These are phyloP conservation scores for Sitobion miscanthi DNA, from an alignment of 1,140 invertebrate species.

Conservation along the genomic window DNA sequence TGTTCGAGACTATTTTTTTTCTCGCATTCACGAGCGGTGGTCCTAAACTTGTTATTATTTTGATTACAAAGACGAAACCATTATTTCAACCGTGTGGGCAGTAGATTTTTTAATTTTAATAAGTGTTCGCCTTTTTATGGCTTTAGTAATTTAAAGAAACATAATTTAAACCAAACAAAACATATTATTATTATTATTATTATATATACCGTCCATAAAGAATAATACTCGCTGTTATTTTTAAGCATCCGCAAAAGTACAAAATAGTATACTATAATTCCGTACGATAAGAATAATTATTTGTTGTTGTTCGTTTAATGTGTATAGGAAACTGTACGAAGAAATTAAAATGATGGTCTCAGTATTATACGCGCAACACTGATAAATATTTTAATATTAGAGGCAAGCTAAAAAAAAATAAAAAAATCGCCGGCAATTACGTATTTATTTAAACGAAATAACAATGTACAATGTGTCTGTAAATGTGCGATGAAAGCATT, in stretches of 20 bases:
- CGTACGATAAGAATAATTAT: neutral
- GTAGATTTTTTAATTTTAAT: slow-evolving; percentile 37
- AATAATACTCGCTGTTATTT: neutral
- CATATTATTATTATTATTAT: neutral
- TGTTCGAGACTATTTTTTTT: neutral
- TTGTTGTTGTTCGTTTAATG: neutral
- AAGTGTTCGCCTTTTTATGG: neutral
- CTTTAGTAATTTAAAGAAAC: neutral
- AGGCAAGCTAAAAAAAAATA: no score
- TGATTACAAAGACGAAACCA: slow-evolving; percentile 20
- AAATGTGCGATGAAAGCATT: neutral
- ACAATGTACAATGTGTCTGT: neutral
- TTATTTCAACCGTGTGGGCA: neutral
- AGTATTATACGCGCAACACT: neutral
- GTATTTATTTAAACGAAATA: neutral
- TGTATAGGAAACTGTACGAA: neutral
- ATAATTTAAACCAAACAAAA: slow-evolving; percentile 22
- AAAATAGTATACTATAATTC: neutral
- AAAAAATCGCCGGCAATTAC: neutral
- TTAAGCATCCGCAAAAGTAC: neutral
- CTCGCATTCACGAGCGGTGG: neutral
- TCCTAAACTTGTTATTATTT: slow-evolving; percentile 26
- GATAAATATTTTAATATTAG: neutral
- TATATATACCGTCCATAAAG: neutral
- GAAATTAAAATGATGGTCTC: neutral